These are phyloP conservation scores for Gila orcuttii DNA, from an alignment of 2,113 vertebrate genomes.

Conservation along the genomic window DNA sequence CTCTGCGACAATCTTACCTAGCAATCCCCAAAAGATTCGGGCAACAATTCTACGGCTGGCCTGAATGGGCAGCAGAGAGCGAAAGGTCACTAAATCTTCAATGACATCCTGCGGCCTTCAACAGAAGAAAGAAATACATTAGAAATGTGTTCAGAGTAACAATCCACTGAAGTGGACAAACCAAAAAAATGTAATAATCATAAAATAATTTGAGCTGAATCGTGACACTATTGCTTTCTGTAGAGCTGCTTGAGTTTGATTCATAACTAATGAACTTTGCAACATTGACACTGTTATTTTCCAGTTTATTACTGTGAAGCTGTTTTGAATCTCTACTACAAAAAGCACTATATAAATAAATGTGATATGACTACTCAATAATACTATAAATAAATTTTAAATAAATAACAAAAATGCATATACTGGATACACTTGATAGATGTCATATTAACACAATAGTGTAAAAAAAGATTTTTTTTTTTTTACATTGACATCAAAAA, in stretches of 20 bases:
- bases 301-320: not conserved
- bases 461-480: not conserved
- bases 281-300: not conserved
- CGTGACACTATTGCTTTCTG: too few relatives aligned
- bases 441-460: not conserved
- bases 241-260: not conserved
- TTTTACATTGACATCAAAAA: not conserved
- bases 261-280: too few relatives aligned
- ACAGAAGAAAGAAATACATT: constrained; percentile 17
- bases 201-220: not conserved
- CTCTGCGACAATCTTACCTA: constrained; percentile 63
- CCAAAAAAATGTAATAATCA: not conserved
- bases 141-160: not conserved
- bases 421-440: too few relatives aligned
- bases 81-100: constrained; percentile 60
- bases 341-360: not conserved
- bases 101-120: constrained; percentile 52
- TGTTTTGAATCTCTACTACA: not conserved
- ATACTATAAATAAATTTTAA: not conserved
- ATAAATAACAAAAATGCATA: too few relatives aligned
- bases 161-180: not conserved
- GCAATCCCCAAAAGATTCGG: constrained; percentile 68
- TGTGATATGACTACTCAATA: not conserved
- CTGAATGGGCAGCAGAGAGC: constrained; percentile 63
- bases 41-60: constrained; percentile 61